Percentiles rank a stretch among this genome's conserved stretches.
These are phyloP conservation scores for Serinus canaria DNA, from an alignment of 2,113 vertebrate species.

Conservation along the genomic window DNA sequence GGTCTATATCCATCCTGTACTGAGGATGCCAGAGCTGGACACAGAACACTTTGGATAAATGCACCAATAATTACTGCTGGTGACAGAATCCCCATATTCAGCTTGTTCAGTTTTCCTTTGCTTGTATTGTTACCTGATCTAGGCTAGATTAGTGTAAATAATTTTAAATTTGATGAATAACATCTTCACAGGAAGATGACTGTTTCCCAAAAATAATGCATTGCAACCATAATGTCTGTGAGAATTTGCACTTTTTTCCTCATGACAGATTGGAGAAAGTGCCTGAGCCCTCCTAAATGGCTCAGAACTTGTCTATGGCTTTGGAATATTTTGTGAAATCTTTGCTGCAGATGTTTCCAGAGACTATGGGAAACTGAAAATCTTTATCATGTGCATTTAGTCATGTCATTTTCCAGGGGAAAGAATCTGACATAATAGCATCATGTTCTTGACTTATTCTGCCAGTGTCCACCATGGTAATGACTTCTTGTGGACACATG, in stretches of 20 bases:
- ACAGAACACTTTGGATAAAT: not conserved
- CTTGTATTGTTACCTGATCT: not conserved
- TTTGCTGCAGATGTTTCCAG: conserved; percentile 20
- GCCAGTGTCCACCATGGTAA: conserved; percentile 53
- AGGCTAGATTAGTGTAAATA: not conserved
- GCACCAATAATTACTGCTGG: not conserved
- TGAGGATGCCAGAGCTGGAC: not conserved
- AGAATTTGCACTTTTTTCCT: not conserved
- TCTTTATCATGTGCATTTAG: conserved; percentile 17
- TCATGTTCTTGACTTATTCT: conserved; percentile 55
- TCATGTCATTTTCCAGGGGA: conserved; percentile 28
- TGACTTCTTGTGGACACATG: conserved; percentile 54
- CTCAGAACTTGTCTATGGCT: not conserved
- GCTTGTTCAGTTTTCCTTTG: not conserved
- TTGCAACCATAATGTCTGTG: not conserved
- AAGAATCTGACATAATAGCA: conserved; percentile 39
- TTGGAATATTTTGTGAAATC: not conserved
- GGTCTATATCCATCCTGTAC: not conserved
- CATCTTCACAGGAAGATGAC: not conserved
- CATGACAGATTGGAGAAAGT: not conserved
- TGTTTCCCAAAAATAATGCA: not conserved
- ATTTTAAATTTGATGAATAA: not conserved
- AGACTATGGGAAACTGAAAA: not conserved
- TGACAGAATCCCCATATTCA: not conserved
- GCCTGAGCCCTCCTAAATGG: not conserved